phyloP scores from a whole-genome alignment of 2,888 invertebrate species.

The Brachynemurus nebulosus region DNA sequence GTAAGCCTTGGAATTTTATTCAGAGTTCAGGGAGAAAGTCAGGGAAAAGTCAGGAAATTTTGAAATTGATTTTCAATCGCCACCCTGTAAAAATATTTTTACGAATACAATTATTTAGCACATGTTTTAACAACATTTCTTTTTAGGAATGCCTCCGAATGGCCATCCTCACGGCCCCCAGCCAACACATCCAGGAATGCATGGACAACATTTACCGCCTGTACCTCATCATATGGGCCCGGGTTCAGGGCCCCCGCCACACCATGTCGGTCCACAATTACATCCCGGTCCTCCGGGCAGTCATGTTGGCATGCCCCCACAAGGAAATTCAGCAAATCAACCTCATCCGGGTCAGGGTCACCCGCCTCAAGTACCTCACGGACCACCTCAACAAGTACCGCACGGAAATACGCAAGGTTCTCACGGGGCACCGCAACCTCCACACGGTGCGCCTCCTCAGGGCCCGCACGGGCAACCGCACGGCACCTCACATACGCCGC shows the following conservation, averaged over 20 bases:
- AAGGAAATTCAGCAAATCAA: conserved; percentile 11
- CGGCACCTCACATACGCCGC: conserved; percentile 19
- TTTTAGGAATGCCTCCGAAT: conserved; percentile 20
- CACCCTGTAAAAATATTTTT: background rate
- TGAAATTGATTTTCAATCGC: no score
- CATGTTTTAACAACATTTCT: background rate
- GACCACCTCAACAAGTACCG: conserved; percentile 16
- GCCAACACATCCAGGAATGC: conserved; percentile 17
- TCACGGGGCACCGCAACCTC: conserved; percentile 19
- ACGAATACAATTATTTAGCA: background rate
- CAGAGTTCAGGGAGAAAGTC: no score
- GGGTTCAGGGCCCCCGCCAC: conserved; percentile 18
- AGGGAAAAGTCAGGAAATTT: no score
- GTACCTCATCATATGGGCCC: conserved; percentile 23
- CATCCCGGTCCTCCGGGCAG: conserved; percentile 20
- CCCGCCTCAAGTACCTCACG: conserved; percentile 29
- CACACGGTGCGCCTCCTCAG: conserved; percentile 24
- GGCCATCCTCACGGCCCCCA: conserved; percentile 17
- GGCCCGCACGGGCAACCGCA: conserved; percentile 21
- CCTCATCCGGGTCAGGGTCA: conserved; percentile 20
- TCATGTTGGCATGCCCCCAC: conserved; percentile 15
- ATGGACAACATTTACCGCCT: conserved; percentile 19
- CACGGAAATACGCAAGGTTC: conserved; percentile 20
- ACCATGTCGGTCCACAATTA: conserved; percentile 23
- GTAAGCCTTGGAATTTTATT: no score